Percentiles rank a stretch among this genome's conserved stretches.
phyloP scores from a whole-genome alignment of 2,888 invertebrate species.

The Ramazzottius varieornatus region DNA sequence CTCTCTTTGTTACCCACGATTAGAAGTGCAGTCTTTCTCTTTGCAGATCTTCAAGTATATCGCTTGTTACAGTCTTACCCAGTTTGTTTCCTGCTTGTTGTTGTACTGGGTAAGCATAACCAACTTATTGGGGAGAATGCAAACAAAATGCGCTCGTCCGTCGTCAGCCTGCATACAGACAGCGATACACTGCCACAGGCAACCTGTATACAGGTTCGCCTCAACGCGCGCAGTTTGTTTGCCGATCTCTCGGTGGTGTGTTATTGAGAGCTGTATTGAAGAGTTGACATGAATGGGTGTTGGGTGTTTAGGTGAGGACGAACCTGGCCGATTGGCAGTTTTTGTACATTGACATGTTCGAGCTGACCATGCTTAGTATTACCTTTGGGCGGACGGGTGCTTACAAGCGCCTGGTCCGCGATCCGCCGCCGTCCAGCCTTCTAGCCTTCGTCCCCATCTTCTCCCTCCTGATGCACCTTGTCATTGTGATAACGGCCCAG shows the following conservation, averaged over 20 bases:
- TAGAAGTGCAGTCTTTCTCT: too few species aligned
- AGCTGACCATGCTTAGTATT: not conserved
- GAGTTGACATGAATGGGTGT: too few species aligned
- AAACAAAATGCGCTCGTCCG: too few species aligned
- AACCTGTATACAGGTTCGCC: too few species aligned
- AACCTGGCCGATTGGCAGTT: slow-evolving; percentile 16
- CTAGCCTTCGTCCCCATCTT: not conserved
- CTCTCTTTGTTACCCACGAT: too few species aligned
- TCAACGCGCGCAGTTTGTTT: too few species aligned
- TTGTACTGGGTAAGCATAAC: slow-evolving; percentile 25
- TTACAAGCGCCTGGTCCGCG: slow-evolving; percentile 16
- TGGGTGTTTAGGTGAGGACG: not conserved
- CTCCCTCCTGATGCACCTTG: not conserved
- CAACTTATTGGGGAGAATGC: not conserved
- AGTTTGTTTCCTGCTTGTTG: slow-evolving; percentile 35
- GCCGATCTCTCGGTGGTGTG: too few species aligned
- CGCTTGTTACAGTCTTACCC: slow-evolving; percentile 63
- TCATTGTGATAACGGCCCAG: slow-evolving; percentile 3
- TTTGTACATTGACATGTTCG: slow-evolving; percentile 25
- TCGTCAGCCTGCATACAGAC: too few species aligned
- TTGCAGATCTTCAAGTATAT: slow-evolving; percentile 49
- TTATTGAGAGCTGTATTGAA: too few species aligned
- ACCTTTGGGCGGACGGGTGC: slow-evolving; percentile 21
- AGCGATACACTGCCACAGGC: too few species aligned
- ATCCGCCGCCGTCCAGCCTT: slow-evolving; percentile 17